Evolutionary conservation across 2,888 invertebrate genomes (phyloP).

Genomic region (Diadegma fenestrale): DNA sequence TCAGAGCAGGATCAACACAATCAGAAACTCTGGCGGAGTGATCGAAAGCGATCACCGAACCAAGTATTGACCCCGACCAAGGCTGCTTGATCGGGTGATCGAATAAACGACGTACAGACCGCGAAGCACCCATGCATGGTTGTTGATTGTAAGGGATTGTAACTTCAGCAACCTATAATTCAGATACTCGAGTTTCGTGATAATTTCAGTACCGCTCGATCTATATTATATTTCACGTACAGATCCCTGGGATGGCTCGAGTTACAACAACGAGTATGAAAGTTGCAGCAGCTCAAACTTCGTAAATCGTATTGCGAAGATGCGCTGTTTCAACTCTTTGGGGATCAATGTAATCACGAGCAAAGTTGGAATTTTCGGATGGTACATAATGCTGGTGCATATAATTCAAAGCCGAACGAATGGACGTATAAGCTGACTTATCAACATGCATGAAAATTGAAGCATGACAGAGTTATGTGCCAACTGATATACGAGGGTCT

Average conservation of each 20-base stretch:
- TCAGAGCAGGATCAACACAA: background rate
- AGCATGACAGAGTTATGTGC: background rate
- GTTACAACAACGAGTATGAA: background rate
- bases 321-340: background rate
- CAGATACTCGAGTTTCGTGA: conserved; percentile 12
- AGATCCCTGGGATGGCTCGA: background rate
- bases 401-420: background rate
- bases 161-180: conserved; percentile 31
- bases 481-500: conserved; percentile 14
- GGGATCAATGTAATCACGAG: background rate
- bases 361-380: conserved; percentile 31
- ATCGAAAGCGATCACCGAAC: background rate
- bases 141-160: background rate
- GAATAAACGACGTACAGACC: background rate
- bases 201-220: conserved; percentile 34
- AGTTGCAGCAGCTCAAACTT: background rate
- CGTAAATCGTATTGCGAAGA: background rate
- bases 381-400: conserved; percentile 17
- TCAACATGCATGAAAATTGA: conserved; percentile 12
- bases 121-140: background rate
- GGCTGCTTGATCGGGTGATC: background rate
- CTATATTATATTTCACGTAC: background rate
- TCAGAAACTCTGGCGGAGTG: background rate
- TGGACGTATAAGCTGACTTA: background rate
- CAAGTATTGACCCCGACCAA: background rate